A percentile compares a stretch with the other conserved stretches of the same genome.
Evolutionary conservation across 92 coral and sea anemone species (phyloP).

Genomic region (Bergia puertoricense): DNA sequence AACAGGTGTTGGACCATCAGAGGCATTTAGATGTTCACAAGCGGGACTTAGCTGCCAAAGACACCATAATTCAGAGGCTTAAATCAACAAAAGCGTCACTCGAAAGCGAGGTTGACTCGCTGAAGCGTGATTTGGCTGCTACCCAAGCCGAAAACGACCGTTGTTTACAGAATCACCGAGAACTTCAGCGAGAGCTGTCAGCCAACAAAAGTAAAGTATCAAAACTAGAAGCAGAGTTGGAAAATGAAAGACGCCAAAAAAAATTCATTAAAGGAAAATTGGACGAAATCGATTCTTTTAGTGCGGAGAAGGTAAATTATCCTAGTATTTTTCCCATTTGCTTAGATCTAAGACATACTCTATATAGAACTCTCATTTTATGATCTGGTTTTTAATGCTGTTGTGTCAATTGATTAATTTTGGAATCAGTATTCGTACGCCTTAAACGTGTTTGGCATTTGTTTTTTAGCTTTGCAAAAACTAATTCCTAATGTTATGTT

Average conservation of each 20-base stretch:
- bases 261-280: slow-evolving; percentile 59
- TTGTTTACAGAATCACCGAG: slow-evolving; percentile 73
- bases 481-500: too few relatives aligned
- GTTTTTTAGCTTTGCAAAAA: too few relatives aligned
- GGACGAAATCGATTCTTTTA: slow-evolving; percentile 71
- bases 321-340: neutral
- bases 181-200: slow-evolving; percentile 66
- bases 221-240: slow-evolving; percentile 86
- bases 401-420: neutral
- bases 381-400: neutral
- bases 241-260: slow-evolving; percentile 85
- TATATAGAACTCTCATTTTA: neutral
- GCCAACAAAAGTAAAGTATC: slow-evolving; percentile 75
- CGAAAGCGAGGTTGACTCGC: slow-evolving; percentile 86
- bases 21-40: slow-evolving; percentile 84
- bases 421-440: too few relatives aligned
- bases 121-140: slow-evolving; percentile 78
- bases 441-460: too few relatives aligned
- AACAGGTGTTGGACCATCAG: slow-evolving; percentile 84
- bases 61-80: slow-evolving; percentile 79
- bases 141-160: slow-evolving; percentile 78
- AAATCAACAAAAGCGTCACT: slow-evolving; percentile 91
- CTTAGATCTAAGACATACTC: too few relatives aligned
- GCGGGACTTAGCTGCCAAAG: slow-evolving; percentile 86
- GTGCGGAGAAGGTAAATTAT: slow-evolving; percentile 51